These are phyloP conservation scores for Sebastes flavidus DNA, from an alignment of 2,797 vertebrate genomes.

Conservation along the genomic window DNA sequence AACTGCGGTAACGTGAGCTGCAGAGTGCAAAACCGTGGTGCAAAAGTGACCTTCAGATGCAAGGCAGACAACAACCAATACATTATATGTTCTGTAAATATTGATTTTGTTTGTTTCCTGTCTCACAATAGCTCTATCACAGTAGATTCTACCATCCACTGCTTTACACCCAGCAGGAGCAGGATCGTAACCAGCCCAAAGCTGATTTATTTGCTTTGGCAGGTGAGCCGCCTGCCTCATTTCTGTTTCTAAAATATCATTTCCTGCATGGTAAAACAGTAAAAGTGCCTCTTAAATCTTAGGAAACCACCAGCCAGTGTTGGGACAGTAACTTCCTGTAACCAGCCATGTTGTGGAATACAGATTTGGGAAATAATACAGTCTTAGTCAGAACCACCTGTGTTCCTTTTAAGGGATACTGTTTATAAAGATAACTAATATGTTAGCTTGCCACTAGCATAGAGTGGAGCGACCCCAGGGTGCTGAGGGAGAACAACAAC, in stretches of 20 bases:
- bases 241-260: conserved; percentile 7
- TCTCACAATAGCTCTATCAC: not conserved
- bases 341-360: not conserved
- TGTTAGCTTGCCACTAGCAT: conserved; percentile 6
- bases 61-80: not conserved
- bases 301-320: conserved; percentile 12
- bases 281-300: conserved; percentile 2
- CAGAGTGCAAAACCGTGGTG: no score
- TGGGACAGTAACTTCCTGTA: conserved; percentile 30
- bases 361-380: not conserved
- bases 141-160: not conserved
- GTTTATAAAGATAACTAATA: conserved; percentile 10
- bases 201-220: not conserved
- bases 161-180: not conserved
- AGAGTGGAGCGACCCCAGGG: conserved; percentile 37
- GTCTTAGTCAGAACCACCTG: conserved; percentile 24
- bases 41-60: not conserved
- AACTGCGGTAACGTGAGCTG: no score
- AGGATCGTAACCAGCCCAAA: not conserved
- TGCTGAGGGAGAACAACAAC: conserved; percentile 69
- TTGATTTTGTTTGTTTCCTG: not conserved
- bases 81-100: not conserved
- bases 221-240: not conserved
- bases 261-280: conserved; percentile 6
- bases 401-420: conserved; percentile 23